These are phyloP conservation scores for Elgaria multicarinata DNA, from an alignment of 2,113 vertebrate species.

Conservation along the genomic window DNA sequence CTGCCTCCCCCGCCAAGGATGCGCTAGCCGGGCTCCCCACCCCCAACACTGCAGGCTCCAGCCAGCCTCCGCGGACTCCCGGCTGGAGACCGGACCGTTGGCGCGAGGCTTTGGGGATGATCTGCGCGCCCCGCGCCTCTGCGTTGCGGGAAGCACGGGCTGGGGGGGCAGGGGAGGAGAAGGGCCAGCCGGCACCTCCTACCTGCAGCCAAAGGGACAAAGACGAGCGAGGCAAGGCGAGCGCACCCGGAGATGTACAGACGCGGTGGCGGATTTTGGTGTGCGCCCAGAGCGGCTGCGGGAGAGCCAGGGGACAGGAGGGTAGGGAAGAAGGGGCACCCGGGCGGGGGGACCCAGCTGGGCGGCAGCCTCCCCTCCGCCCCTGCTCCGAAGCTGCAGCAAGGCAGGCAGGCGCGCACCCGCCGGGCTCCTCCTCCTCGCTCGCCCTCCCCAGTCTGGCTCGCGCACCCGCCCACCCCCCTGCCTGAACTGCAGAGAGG, in stretches of 20 bases:
- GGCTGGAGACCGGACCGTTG: background rate
- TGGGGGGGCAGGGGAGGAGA: background rate
- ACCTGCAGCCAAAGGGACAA: constrained; percentile 1
- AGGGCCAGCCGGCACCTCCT: background rate
- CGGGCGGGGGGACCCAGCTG: background rate
- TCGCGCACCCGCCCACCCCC: background rate
- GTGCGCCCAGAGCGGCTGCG: constrained; percentile 20
- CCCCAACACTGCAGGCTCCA: background rate
- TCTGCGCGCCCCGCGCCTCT: background rate
- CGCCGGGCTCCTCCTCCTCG: background rate
- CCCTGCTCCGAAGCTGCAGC: no score
- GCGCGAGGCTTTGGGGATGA: background rate
- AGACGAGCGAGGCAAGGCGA: constrained; percentile 2
- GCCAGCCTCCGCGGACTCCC: background rate
- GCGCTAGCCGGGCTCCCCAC: background rate
- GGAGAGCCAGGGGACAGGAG: background rate
- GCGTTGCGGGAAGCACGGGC: background rate
- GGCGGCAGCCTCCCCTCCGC: no score
- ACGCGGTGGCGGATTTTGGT: background rate
- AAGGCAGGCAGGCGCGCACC: no score
- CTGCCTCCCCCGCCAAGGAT: background rate
- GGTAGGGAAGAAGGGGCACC: background rate
- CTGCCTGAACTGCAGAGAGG: no score
- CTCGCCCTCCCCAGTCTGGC: background rate
- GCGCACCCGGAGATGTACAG: background rate